Conservation (phyloP, 2,888 invertebrate species). For the Mellilla xanthometata region DNA sequence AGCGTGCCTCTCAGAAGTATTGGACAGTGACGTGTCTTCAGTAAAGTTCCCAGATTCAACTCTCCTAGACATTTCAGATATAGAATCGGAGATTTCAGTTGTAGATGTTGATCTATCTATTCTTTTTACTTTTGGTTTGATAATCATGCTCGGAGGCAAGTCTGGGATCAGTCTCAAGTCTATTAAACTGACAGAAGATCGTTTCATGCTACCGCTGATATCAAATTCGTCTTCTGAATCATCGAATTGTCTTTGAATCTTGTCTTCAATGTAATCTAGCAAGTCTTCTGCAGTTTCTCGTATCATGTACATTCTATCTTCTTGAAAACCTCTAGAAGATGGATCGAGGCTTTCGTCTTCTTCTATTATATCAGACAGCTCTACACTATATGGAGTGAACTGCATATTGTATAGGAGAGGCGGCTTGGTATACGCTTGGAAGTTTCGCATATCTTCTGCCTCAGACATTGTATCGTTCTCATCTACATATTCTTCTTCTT, state of each 20-base stretch:
- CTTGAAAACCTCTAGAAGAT: conserved; percentile 57
- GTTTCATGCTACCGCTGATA: conserved; percentile 52
- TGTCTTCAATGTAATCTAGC: conserved; percentile 60
- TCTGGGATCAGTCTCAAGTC: conserved; percentile 73
- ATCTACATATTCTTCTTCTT: conserved; percentile 1
- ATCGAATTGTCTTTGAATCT: conserved; percentile 53
- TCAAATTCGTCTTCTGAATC: conserved; percentile 66
- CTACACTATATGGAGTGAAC: conserved; percentile 64
- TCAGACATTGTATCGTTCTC: conserved; percentile 68
- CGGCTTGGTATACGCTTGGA: conserved; percentile 67
- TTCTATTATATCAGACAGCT: conserved; percentile 71
- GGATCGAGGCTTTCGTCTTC: conserved; percentile 62
- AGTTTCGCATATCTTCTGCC: conserved; percentile 70
- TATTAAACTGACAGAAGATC: conserved; percentile 67
- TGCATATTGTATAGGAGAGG: conserved; percentile 52
- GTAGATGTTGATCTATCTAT: conserved; percentile 74
- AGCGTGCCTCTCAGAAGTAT: conserved; percentile 55
- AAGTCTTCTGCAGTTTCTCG: conserved; percentile 59
- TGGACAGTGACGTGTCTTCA: conserved; percentile 61
- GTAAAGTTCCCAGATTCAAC: conserved; percentile 69
- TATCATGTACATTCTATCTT: conserved; percentile 50
- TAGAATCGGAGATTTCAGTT: conserved; percentile 65
- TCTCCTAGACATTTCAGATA: conserved; percentile 59
- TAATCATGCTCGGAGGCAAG: conserved; percentile 67
- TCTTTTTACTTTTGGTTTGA: conserved; percentile 64